Conservation (phyloP, 2,888 invertebrate genomes). For the Zaprionus obscuricornis region DNA sequence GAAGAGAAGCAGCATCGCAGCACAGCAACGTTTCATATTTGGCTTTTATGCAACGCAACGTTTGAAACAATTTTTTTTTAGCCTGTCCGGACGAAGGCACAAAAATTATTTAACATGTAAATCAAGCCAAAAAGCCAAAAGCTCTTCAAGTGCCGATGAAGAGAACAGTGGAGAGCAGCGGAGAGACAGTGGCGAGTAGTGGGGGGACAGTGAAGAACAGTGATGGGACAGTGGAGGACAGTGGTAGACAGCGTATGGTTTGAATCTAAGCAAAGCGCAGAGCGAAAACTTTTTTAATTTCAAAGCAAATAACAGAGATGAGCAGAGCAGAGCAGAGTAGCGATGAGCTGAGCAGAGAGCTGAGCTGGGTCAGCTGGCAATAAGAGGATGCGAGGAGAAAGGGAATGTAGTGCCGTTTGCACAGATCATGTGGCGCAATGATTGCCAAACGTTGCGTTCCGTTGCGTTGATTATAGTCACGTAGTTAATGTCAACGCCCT, state of each 20-base stretch:
- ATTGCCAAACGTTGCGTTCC: slow-evolving; percentile 35
- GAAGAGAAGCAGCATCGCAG: slow-evolving; percentile 18
- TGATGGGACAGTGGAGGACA: too few species aligned
- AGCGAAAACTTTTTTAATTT: slow-evolving; percentile 73
- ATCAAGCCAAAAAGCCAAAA: slow-evolving; percentile 59
- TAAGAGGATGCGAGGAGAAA: background rate
- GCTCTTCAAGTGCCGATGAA: background rate
- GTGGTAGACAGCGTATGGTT: background rate
- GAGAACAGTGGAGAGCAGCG: slow-evolving; percentile 10
- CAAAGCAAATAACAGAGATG: slow-evolving; percentile 64
- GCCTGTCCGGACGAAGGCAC: slow-evolving; percentile 31
- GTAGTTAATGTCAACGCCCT: slow-evolving; percentile 68
- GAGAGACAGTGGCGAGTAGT: slow-evolving; percentile 11
- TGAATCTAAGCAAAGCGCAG: slow-evolving; percentile 60
- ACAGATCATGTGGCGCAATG: slow-evolving; percentile 50
- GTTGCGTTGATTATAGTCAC: slow-evolving; percentile 71
- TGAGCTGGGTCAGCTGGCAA: slow-evolving; percentile 8
- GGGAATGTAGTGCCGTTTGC: slow-evolving; percentile 4
- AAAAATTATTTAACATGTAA: slow-evolving; percentile 76
- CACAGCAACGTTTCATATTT: slow-evolving; percentile 63
- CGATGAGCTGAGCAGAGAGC: background rate
- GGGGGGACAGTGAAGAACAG: too few species aligned
- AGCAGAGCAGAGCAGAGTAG: too few species aligned
- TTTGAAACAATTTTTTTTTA: slow-evolving; percentile 55
- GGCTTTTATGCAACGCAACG: slow-evolving; percentile 63